Base-by-base conservation (phyloP, 1,140 invertebrate genomes). In the Aphis craccivora region DNA sequence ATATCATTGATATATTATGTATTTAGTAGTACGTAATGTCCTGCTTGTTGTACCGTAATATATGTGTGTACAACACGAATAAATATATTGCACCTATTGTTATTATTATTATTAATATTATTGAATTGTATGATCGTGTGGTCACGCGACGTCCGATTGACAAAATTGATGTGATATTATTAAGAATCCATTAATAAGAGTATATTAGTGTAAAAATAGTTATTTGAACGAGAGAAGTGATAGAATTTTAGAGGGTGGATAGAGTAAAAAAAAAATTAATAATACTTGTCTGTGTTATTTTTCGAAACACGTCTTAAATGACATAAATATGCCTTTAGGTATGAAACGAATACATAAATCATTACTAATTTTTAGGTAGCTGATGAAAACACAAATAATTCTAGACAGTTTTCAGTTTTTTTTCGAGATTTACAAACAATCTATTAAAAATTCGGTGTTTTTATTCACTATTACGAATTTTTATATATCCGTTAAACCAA, bases 61-160 rank as follows among this genome's bases (percentile, higher is more conserved):
- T 88, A 43, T 30, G 43, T 88, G 43, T 83, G 22, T 83, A 83
- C 2, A 83, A 83, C 40, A 84, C 22, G 83, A 22, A 84, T 84
- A n/a, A 51, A 18, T 18, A 51, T 14, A 51, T 51, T 51, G 48
- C 18, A 51, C 48, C 48, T 51, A 51, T 51, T 48, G 48, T 48
- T 51, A 51, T 51, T 51, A 51, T 51, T 51, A 51, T 51, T 51
- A 51, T 51, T 51, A 51, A 51, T 51, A 40, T 40, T 84, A 37
- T 84, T 84, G 35, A 40, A 84, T 84, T 40, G 83, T 84, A 40
- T 2, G 40, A 37, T 43, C 40, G 35, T 83, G n/a, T 83, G 86
- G n/a, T 48, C 87, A 88, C 87, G 87, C 48, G 30, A 88, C 87
- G 48, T 88, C 37, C 87, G 87, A 88, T 88, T 88, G 87, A 88